Base-by-base conservation (phyloP, 1,140 invertebrate genomes). In the Drosophila micromelanica region DNA sequence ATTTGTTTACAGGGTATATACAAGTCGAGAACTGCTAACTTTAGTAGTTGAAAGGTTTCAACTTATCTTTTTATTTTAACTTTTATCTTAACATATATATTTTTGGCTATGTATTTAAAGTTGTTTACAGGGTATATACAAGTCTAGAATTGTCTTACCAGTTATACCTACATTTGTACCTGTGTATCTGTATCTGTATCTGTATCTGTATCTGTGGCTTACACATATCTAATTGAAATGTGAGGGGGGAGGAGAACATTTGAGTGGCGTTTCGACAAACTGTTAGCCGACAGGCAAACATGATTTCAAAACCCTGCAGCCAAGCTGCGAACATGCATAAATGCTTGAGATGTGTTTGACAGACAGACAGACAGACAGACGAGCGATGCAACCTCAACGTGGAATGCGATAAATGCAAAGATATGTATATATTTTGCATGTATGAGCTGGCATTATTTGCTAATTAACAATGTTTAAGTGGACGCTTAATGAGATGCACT, bases 391-490 rank as follows among this genome's bases (percentile, higher is more conserved):
- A 63, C 60, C 59, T 32, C 51, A 35, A 64, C 45, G 17, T 13
- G 67, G 13, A 64, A 55, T 42, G n/a, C 17, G n/a, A 23, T 45
- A n/a, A 13, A 35, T 52, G 11, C 3, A 56, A 42, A 56, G n/a
- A 51, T 32, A 17, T 23, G 17, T 56, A 27, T 27, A 17, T 54
- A 11, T 27, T 6, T 48, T 32, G 48, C 7, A 48, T 30, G n/a
- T 48, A 12, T 42, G 13, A 17, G 43, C 11, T 57, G 23, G 32
- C 40, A 52, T 30, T 32, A 23, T 55, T 63, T 70, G 63, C 60
- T 68, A 73, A 68, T 73, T 73, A 73, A 73, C 70, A 73, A 67
- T 20, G 52, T 52, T 73, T 46, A 59, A 73, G 70, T 68, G 70
- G 46, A 42, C 40, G n/a, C 30, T 35, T 40, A 60, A 48, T 55